Conservation (phyloP, 2,888 invertebrate species). For the Dasypolia templi region DNA sequence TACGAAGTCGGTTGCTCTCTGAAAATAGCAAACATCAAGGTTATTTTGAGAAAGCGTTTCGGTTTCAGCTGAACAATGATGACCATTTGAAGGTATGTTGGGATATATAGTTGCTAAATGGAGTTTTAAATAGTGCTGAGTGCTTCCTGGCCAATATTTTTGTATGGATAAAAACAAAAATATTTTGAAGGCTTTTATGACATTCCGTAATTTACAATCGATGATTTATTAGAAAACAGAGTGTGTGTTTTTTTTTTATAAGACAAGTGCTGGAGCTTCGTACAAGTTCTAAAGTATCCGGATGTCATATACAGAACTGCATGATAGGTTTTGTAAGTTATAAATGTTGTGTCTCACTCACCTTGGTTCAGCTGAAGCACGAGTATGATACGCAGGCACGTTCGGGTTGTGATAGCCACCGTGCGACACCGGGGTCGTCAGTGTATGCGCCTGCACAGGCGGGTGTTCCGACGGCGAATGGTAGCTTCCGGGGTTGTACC, state of each 20-base stretch:
- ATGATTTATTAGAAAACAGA: neutral
- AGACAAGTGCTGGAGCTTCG: neutral
- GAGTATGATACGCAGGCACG: slow-evolving; percentile 87
- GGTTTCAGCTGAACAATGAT: slow-evolving; percentile 36
- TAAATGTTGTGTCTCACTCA: slow-evolving; percentile 48
- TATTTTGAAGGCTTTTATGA: neutral
- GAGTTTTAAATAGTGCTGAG: slow-evolving; percentile 13
- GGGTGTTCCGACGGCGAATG: slow-evolving; percentile 85
- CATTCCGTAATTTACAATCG: neutral
- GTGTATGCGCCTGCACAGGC: slow-evolving; percentile 87
- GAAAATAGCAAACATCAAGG: slow-evolving; percentile 71
- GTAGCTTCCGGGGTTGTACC: slow-evolving; percentile 86
- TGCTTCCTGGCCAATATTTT: neutral
- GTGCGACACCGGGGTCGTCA: slow-evolving; percentile 83
- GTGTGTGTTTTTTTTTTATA: neutral
- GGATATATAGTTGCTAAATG: slow-evolving; percentile 20
- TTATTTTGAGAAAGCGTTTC: slow-evolving; percentile 50
- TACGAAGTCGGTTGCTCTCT: slow-evolving; percentile 85
- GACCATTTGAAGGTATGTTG: slow-evolving; percentile 37
- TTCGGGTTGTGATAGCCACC: slow-evolving; percentile 85
- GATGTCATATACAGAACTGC: too few species aligned
- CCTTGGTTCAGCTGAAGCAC: slow-evolving; percentile 88
- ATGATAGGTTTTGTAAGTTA: neutral
- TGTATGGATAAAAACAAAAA: too few species aligned
- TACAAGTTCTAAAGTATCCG: neutral